Conservation (phyloP, 2,797 vertebrate species). For the Lacerta agilis region DNA sequence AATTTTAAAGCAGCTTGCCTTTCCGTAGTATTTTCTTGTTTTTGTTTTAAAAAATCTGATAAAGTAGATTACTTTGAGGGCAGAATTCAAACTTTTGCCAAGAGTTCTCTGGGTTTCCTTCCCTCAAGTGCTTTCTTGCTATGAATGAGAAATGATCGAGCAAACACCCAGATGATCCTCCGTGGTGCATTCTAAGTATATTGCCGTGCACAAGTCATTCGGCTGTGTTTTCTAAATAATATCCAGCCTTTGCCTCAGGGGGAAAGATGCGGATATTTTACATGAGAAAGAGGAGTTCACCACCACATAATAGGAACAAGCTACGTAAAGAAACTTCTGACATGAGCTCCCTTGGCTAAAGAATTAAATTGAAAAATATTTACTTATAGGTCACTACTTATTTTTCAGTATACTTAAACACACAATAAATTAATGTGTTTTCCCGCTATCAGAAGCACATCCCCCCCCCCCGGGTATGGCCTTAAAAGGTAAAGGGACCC, state of each 20-base stretch:
- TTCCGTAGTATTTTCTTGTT: neutral
- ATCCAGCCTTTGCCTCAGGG: neutral
- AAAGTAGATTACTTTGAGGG: neutral
- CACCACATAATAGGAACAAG: neutral
- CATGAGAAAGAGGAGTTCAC: neutral
- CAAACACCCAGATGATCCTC: neutral
- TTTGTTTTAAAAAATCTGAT: neutral
- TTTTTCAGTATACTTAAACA: too few species aligned
- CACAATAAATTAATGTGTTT: too few species aligned
- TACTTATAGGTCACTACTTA: too few species aligned
- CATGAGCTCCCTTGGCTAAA: neutral
- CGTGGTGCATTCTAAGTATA: neutral
- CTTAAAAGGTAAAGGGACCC: too few species aligned
- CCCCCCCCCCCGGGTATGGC: too few species aligned
- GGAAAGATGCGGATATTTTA: neutral
- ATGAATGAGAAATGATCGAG: neutral
- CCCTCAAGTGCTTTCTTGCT: neutral
- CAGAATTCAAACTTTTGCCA: neutral
- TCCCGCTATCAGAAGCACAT: too few species aligned
- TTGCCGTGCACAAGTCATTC: neutral
- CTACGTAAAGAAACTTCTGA: neutral
- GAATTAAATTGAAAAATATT: too few species aligned
- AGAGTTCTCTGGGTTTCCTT: neutral
- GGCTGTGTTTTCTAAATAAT: neutral
- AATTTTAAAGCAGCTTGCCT: neutral